Conservation (phyloP, 1,140 invertebrate genomes). For the Drosophila persimilis region DNA sequence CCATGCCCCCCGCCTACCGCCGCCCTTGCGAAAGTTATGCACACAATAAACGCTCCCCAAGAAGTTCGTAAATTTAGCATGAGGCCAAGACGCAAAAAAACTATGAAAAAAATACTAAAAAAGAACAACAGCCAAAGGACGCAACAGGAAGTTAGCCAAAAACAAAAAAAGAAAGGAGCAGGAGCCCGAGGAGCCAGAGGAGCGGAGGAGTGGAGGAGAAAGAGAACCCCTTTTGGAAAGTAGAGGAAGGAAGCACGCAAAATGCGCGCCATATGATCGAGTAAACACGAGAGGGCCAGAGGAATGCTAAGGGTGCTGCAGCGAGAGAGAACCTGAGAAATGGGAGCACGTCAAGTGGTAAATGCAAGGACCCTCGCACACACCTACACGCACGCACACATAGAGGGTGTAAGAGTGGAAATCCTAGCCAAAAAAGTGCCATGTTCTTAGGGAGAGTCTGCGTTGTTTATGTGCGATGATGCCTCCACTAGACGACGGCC, state of each 20-base stretch:
- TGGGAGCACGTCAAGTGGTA: constrained; percentile 77
- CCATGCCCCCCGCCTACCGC: too few relatives aligned
- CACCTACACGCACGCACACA: not conserved
- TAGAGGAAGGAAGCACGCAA: constrained; percentile 61
- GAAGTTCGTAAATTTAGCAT: constrained; percentile 72
- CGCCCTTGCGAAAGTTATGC: constrained; percentile 60
- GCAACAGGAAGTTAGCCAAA: constrained; percentile 60
- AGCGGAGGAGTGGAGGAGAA: constrained; percentile 10
- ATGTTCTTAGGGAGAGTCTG: constrained; percentile 57
- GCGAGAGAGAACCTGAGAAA: constrained; percentile 57
- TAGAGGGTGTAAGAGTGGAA: not conserved
- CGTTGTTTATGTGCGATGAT: constrained; percentile 44
- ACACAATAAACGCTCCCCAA: constrained; percentile 73
- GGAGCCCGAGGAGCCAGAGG: constrained; percentile 1
- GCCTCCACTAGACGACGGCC: not conserved
- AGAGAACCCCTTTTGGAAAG: constrained; percentile 6
- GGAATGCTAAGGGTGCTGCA: constrained; percentile 4
- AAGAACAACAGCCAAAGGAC: constrained; percentile 39
- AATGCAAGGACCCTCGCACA: constrained; percentile 48
- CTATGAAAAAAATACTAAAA: too few relatives aligned
- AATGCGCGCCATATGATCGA: constrained; percentile 78
- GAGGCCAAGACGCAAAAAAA: constrained; percentile 35
- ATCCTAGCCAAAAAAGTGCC: constrained; percentile 14
- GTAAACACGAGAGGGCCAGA: constrained; percentile 46
- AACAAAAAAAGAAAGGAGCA: constrained; percentile 17